phyloP scores from a whole-genome alignment of 1,140 invertebrate genomes.

The Drosophila orosa region DNA sequence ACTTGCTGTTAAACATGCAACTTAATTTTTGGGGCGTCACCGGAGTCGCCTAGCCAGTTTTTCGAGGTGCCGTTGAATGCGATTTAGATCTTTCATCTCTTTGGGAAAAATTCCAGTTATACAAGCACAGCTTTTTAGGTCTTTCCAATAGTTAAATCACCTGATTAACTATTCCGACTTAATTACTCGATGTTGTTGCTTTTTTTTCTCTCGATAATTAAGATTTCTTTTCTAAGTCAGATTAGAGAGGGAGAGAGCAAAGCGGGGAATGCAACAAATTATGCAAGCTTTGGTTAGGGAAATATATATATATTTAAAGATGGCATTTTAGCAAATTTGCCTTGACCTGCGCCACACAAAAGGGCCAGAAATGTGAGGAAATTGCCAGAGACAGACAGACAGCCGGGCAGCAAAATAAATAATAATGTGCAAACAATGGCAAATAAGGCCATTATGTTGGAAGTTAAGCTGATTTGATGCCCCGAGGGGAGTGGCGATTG shows the following conservation, averaged over 20 bases:
- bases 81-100: constrained; percentile 76
- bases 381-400: constrained; percentile 51
- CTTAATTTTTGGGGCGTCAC: constrained; percentile 65
- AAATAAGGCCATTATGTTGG: constrained; percentile 78
- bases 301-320: constrained; percentile 15
- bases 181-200: constrained; percentile 63
- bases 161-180: constrained; percentile 77
- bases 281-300: constrained; percentile 43
- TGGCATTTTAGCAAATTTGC: constrained; percentile 47
- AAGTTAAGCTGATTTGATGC: constrained; percentile 76
- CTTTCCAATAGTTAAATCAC: constrained; percentile 63
- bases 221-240: constrained; percentile 46
- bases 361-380: constrained; percentile 60
- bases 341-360: constrained; percentile 62
- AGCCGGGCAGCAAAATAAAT: constrained; percentile 57
- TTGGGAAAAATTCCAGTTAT: constrained; percentile 75
- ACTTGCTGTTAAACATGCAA: constrained; percentile 62
- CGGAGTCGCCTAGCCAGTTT: constrained; percentile 72
- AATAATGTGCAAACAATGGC: constrained; percentile 79
- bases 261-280: constrained; percentile 29
- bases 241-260: constrained; percentile 24
- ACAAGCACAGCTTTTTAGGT: constrained; percentile 63
- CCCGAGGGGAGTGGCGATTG: constrained; percentile 10
- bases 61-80: constrained; percentile 32
- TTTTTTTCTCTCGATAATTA: constrained; percentile 50